A percentile compares a stretch with the other conserved stretches of the same genome.
Evolutionary conservation across 2,888 invertebrate genomes (phyloP).

Genomic region (Anticlea derivata): DNA sequence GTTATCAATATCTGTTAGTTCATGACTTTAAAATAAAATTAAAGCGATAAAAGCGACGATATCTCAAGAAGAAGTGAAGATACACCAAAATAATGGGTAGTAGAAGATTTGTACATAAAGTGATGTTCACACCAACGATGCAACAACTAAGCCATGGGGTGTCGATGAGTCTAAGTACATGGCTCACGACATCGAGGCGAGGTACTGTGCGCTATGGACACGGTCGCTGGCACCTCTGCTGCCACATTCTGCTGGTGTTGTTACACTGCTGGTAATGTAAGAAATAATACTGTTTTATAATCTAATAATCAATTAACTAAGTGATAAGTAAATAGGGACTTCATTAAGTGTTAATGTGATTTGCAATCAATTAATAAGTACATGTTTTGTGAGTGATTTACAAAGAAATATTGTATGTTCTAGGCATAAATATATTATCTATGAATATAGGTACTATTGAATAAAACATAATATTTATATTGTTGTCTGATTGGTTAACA

Average conservation of each 20-base stretch:
- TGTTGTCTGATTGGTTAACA: too few relatives aligned
- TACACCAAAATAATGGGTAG: conserved; percentile 60
- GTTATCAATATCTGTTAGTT: conserved; percentile 65
- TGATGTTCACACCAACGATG: conserved; percentile 70
- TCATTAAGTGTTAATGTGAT: not conserved
- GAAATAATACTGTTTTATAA: not conserved
- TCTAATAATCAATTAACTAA: not conserved
- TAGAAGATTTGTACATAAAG: conserved; percentile 44
- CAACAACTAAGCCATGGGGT: conserved; percentile 78
- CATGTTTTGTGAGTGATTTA: too few relatives aligned
- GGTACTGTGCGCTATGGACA: conserved; percentile 61
- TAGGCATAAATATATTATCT: too few relatives aligned
- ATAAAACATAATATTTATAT: too few relatives aligned
- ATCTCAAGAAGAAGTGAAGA: conserved; percentile 66
- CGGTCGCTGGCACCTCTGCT: conserved; percentile 59
- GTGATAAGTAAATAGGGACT: not conserved
- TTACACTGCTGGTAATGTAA: conserved; percentile 1
- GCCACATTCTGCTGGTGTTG: conserved; percentile 52
- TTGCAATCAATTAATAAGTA: conserved; percentile 6
- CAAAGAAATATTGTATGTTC: too few relatives aligned
- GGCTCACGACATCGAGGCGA: conserved; percentile 72
- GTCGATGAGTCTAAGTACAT: conserved; percentile 70
- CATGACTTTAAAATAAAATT: conserved; percentile 56
- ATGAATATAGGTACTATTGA: too few relatives aligned
- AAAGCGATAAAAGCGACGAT: conserved; percentile 48